Conservation (phyloP, 2,797 vertebrate species). For the Gymnopithys bicolor region DNA sequence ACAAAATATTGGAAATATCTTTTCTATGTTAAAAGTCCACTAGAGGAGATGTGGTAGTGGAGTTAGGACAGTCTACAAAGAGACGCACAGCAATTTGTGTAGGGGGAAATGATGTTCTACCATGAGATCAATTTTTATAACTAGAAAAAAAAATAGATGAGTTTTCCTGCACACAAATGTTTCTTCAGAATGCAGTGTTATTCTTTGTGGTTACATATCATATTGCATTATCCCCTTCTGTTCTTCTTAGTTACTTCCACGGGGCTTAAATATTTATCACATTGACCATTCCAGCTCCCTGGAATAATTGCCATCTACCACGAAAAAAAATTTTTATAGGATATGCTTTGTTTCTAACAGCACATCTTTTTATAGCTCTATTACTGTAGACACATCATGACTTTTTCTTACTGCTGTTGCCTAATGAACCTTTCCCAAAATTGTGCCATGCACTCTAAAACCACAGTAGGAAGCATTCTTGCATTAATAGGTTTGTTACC, state of each 20-base stretch:
- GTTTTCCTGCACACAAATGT: not conserved
- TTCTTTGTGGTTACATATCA: not conserved
- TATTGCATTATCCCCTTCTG: not conserved
- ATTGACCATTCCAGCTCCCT: not conserved
- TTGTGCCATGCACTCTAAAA: not conserved
- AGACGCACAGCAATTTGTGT: not conserved
- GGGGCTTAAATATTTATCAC: constrained; percentile 7
- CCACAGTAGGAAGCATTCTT: not conserved
- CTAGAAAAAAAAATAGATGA: not conserved
- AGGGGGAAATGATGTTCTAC: not conserved
- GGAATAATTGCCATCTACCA: not conserved
- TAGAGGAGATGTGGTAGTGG: not conserved
- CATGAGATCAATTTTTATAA: not conserved
- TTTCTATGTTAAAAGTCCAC: not conserved
- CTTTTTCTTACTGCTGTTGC: not conserved
- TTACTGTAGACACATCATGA: not conserved
- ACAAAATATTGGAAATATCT: not conserved
- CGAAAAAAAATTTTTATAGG: not conserved
- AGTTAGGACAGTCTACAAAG: not conserved
- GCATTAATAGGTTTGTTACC: not conserved
- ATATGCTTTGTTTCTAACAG: not conserved
- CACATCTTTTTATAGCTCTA: not conserved
- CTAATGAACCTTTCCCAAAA: not conserved
- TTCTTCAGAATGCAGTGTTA: not conserved
- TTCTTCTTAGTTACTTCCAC: not conserved